These are phyloP conservation scores for Stictocephala bisonia DNA, from an alignment of 2,888 invertebrate species.

Conservation along the genomic window DNA sequence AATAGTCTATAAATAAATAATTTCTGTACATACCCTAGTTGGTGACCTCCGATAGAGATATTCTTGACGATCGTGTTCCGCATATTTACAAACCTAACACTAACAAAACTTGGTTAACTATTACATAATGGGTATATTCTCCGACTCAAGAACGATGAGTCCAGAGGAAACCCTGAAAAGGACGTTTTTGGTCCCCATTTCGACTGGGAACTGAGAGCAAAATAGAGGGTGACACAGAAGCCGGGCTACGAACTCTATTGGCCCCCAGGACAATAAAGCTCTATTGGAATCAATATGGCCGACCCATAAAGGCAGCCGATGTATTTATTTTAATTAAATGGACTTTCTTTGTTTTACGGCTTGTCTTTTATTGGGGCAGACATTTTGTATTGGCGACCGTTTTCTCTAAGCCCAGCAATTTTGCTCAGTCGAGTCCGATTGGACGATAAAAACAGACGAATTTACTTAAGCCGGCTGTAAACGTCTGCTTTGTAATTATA, in stretches of 20 bases:
- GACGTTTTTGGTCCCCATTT: too few species aligned
- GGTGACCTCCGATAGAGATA: too few species aligned
- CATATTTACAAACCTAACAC: too few species aligned
- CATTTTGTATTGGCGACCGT: constrained; percentile 29
- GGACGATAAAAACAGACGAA: constrained; percentile 31
- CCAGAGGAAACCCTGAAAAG: too few species aligned
- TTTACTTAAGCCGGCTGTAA: constrained; percentile 22
- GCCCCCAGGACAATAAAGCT: constrained; percentile 1
- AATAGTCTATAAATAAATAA: too few species aligned
- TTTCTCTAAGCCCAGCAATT: constrained; percentile 27
- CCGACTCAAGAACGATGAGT: too few species aligned
- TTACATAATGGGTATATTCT: too few species aligned
- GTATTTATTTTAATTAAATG: constrained; percentile 40
- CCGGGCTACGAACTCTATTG: not conserved
- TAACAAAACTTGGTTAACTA: too few species aligned
- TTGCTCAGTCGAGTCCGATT: constrained; percentile 7
- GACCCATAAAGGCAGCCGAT: constrained; percentile 25
- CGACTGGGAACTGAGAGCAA: too few species aligned
- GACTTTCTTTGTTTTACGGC: constrained; percentile 34
- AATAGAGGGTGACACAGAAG: not conserved
- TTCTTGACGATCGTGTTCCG: too few species aligned
- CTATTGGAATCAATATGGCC: constrained; percentile 35
- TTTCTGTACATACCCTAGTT: too few species aligned
- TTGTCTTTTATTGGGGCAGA: constrained; percentile 37
- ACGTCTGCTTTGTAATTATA: constrained; percentile 19